Evolutionary conservation across 2,797 vertebrate genomes (phyloP).

Genomic region (Melanotaenia pygmaea): DNA sequence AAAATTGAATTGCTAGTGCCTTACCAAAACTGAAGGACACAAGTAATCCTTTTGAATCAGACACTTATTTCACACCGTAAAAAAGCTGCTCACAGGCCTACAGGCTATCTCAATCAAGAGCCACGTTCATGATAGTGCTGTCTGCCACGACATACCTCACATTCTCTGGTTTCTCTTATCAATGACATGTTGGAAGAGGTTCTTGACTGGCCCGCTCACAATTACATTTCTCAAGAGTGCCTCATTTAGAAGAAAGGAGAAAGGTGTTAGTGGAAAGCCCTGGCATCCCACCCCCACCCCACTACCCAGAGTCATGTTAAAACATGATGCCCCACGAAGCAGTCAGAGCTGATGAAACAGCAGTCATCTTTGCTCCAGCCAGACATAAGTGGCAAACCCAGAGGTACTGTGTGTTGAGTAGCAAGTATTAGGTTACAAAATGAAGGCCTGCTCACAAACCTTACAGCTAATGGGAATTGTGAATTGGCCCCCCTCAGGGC

Average conservation of each 20-base stretch:
- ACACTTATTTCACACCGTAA: conserved; percentile 37
- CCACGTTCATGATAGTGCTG: conserved; percentile 41
- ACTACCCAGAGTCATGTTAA: conserved; percentile 58
- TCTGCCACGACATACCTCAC: conserved; percentile 38
- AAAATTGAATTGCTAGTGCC: conserved; percentile 51
- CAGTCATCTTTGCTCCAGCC: conserved; percentile 47
- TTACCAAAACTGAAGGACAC: conserved; percentile 46
- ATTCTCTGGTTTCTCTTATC: conserved; percentile 66
- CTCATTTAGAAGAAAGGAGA: conserved; percentile 57
- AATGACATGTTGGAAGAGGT: conserved; percentile 56
- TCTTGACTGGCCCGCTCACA: conserved; percentile 38
- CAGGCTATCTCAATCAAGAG: conserved; percentile 65
- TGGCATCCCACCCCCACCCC: conserved; percentile 59
- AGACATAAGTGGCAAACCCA: conserved; percentile 48
- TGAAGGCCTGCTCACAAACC: conserved; percentile 70
- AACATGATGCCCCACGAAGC: conserved; percentile 62
- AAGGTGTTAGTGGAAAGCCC: conserved; percentile 61
- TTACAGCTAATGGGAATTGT: conserved; percentile 77
- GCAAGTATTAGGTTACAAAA: conserved; percentile 71
- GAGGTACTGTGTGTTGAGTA: conserved; percentile 60
- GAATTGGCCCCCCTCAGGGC: conserved; percentile 65
- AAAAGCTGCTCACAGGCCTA: conserved; percentile 25
- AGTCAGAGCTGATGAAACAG: conserved; percentile 50
- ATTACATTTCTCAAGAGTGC: conserved; percentile 63
- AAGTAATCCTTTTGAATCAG: conserved; percentile 54